Evolutionary conservation across 1,140 invertebrate species (phyloP), one percentile per base, ranked within the genome.

Genomic region (Alviniconcha marisindica): DNA sequence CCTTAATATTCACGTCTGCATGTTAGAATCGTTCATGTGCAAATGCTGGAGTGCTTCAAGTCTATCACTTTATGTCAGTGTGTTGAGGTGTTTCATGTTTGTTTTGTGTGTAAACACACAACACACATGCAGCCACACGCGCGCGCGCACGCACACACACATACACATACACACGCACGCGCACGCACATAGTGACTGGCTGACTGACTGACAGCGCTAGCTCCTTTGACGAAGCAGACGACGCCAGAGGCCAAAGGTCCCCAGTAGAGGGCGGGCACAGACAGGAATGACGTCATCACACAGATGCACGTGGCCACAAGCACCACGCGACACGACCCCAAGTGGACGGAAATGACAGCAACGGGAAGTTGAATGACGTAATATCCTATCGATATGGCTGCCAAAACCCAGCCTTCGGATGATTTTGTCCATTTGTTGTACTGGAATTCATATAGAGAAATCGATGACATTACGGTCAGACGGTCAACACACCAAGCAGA

Each of bases 321-420:
- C 7, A 5, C n/a, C 3, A 74, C 15, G 15, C 14, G 40, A 31
- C 40, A 38, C 15, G 14, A 4, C 24, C 40, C 40, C 40, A 44
- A 33, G 15, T 24, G 71, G 7, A 42, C 40, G 38, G 36, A 42
- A 5, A 74, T 0, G 24, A 74, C 18, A n/a, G 40, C 36, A 21
- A 42, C 38, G 21, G 71, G 40, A 44, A 74, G 36, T 21, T 74
- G 71, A 42, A 74, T 74, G 36, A 44, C 24, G 38, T 42, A 66
- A 66, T 66, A 66, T 74, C 71, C 40, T 40, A 74, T n/a, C n/a
- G 71, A 74, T 21, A 42, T 74, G 36, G 36, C 24, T 12, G 36
- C 36, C 40, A 74, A 1, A 42, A 74, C 40, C 36, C 40, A 74
- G 71, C 71, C 24, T 44, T 74, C 36, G 10, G 36, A 40, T 42